These are phyloP conservation scores for Acanthopleura granulata DNA, from an alignment of 2,888 invertebrate species.

Conservation along the genomic window DNA sequence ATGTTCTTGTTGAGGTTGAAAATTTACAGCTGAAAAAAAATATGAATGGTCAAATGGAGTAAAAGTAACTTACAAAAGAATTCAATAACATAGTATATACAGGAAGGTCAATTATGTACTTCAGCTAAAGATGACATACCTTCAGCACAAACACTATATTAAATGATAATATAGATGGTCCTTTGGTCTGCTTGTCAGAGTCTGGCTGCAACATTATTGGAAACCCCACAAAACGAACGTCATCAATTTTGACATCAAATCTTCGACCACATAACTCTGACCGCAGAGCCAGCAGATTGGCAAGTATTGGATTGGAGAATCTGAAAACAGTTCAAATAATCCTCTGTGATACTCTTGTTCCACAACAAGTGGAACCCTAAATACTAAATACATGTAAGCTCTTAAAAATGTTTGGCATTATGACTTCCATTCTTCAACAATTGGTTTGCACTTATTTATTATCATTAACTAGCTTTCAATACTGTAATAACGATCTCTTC, in stretches of 20 bases:
- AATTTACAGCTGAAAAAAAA: too few relatives aligned
- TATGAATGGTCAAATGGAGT: too few relatives aligned
- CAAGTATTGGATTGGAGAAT: slow-evolving; percentile 38
- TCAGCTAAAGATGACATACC: slow-evolving; percentile 49
- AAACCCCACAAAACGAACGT: slow-evolving; percentile 95
- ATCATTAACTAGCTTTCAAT: too few relatives aligned
- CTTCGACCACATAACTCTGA: slow-evolving; percentile 89
- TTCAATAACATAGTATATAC: neutral
- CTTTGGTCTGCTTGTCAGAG: slow-evolving; percentile 35
- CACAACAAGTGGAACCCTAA: too few relatives aligned
- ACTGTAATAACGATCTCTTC: too few relatives aligned
- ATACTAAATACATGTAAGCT: too few relatives aligned
- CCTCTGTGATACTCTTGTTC: too few relatives aligned
- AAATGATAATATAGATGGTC: slow-evolving; percentile 79
- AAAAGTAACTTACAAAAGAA: too few relatives aligned
- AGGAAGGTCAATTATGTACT: neutral
- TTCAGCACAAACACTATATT: slow-evolving; percentile 75
- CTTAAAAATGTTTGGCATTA: too few relatives aligned
- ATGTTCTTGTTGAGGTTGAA: too few relatives aligned
- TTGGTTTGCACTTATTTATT: neutral
- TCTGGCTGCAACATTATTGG: slow-evolving; percentile 76
- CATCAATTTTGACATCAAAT: slow-evolving; percentile 95
- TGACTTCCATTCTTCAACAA: too few relatives aligned
- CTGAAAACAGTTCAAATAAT: neutral
- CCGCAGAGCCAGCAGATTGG: slow-evolving; percentile 76